phyloP scores from a whole-genome alignment of 2,888 invertebrate species.

The Apodemia arnacis region DNA sequence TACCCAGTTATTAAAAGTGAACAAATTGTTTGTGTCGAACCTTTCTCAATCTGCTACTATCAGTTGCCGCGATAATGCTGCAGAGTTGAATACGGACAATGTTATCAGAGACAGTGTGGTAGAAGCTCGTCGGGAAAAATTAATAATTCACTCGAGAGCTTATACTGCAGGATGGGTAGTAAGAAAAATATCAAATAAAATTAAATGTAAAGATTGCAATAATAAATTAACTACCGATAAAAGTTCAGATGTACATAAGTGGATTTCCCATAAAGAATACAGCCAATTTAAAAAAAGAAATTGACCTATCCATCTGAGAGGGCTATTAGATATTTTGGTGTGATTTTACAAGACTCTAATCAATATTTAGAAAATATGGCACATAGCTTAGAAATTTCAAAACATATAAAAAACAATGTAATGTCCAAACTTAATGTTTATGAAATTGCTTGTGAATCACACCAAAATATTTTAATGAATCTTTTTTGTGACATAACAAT shows the following conservation, averaged over 20 bases:
- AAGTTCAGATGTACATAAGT: no score
- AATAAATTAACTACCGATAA: slow-evolving; percentile 17
- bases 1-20: slow-evolving; percentile 32
- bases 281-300: background rate
- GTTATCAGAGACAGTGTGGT: background rate
- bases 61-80: background rate
- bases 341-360: background rate
- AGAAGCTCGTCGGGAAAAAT: slow-evolving; percentile 50
- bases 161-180: slow-evolving; percentile 78
- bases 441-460: no score
- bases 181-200: slow-evolving; percentile 61
- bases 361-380: background rate
- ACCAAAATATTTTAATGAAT: no score
- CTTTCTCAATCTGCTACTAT: background rate
- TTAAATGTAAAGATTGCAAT: slow-evolving; percentile 45
- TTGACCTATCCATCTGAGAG: background rate
- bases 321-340: background rate
- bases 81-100: slow-evolving; percentile 20
- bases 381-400: background rate
- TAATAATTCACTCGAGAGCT: slow-evolving; percentile 78
- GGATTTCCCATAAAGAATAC: background rate
- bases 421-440: no score
- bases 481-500: no score
- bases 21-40: background rate
- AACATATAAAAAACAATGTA: background rate